phyloP scores from a whole-genome alignment of 2,888 invertebrate genomes.

The Xestia sexstrigata region DNA sequence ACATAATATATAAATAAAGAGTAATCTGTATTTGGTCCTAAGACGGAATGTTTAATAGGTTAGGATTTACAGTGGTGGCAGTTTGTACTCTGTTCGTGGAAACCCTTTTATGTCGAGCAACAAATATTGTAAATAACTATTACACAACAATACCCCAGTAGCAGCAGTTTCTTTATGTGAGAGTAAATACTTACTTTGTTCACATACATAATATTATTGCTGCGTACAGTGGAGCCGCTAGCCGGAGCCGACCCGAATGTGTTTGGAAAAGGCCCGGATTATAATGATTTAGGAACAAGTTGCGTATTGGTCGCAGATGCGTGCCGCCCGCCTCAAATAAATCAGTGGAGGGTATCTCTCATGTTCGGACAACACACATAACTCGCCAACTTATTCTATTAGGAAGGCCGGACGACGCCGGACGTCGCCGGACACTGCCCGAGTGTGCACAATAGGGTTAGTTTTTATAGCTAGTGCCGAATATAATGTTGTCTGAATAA shows the following conservation, averaged over 20 bases:
- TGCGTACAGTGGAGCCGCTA: not conserved
- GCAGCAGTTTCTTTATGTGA: not conserved
- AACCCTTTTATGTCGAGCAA: not conserved
- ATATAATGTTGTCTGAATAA: constrained; percentile 64
- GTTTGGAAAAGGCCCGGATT: constrained; percentile 30
- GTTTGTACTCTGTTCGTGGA: not conserved
- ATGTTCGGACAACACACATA: constrained; percentile 47
- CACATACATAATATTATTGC: constrained; percentile 13
- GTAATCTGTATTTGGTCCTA: no score
- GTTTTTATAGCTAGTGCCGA: constrained; percentile 61
- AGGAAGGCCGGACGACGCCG: constrained; percentile 27
- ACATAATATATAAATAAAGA: no score
- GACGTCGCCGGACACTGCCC: constrained; percentile 27
- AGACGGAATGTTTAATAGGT: no score
- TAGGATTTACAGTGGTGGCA: not conserved
- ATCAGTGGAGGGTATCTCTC: constrained; percentile 49
- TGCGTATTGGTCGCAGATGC: constrained; percentile 53
- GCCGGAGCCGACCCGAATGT: not conserved
- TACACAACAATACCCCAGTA: not conserved
- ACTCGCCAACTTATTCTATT: constrained; percentile 63
- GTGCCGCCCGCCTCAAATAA: constrained; percentile 38
- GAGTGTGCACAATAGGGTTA: constrained; percentile 58
- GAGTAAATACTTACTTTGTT: constrained; percentile 23
- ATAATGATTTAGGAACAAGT: constrained; percentile 49
- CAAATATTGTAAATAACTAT: not conserved